These are phyloP conservation scores for Campylomormyrus numenius DNA, from an alignment of 2,113 vertebrate species.

Conservation along the genomic window DNA sequence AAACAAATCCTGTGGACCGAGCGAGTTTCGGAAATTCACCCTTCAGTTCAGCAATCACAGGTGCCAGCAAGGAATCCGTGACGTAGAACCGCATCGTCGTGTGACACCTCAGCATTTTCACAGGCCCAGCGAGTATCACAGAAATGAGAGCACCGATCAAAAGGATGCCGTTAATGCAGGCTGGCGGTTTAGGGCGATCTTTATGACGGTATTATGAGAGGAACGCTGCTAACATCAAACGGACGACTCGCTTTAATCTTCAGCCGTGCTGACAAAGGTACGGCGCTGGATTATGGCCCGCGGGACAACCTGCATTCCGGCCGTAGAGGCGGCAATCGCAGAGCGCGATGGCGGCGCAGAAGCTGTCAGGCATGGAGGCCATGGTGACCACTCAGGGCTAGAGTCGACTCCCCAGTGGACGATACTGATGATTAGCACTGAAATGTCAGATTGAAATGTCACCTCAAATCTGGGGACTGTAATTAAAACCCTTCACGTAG, in stretches of 20 bases:
- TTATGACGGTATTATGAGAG: slow-evolving; percentile 29
- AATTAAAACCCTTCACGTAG: slow-evolving; percentile 16
- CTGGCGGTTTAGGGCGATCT: slow-evolving; percentile 35
- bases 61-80: slow-evolving; percentile 9
- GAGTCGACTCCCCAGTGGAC: background rate
- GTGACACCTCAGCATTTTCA: background rate
- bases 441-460: slow-evolving; percentile 26
- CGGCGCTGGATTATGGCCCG: slow-evolving; percentile 20
- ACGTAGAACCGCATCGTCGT: background rate
- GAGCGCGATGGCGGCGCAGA: background rate
- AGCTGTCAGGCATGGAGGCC: background rate
- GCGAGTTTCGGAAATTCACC: background rate
- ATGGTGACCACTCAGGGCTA: background rate
- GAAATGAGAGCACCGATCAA: slow-evolving; percentile 42
- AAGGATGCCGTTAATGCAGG: slow-evolving; percentile 46
- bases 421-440: slow-evolving; percentile 8
- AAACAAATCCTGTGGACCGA: background rate
- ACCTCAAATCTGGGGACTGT: slow-evolving; percentile 10
- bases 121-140: slow-evolving; percentile 33
- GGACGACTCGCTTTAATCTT: slow-evolving; percentile 55
- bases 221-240: slow-evolving; percentile 52
- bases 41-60: background rate
- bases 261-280: slow-evolving; percentile 48
- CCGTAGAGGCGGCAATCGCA: background rate
- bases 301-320: background rate